Conservation (phyloP, 2,888 invertebrate genomes). For the Eristalinus sepulchralis region DNA sequence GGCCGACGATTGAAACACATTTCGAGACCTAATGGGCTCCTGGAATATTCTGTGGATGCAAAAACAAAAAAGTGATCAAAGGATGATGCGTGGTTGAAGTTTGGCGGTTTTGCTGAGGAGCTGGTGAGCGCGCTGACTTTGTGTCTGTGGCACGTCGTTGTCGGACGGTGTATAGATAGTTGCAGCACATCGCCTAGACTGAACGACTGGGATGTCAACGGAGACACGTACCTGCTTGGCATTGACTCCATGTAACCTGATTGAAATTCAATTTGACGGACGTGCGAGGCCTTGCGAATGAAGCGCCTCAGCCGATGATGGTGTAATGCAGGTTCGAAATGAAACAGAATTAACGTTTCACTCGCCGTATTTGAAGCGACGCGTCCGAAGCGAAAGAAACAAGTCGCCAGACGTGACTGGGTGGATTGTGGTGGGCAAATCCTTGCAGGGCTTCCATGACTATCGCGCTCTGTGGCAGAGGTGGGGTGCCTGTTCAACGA, state of each 20-base stretch:
- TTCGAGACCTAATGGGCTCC: neutral
- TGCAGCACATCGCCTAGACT: neutral
- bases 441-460: neutral
- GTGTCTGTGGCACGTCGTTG: neutral
- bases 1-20: neutral
- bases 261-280: neutral
- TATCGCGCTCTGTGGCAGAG: neutral
- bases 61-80: neutral
- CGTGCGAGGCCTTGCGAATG: neutral
- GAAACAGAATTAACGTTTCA: neutral
- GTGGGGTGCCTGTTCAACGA: neutral
- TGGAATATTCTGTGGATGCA: neutral
- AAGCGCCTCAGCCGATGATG: neutral
- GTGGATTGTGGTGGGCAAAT: neutral
- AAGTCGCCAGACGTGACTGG: neutral
- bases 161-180: neutral
- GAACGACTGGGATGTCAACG: neutral
- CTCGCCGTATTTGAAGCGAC: neutral
- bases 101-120: neutral
- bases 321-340: neutral
- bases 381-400: neutral
- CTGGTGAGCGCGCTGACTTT: neutral
- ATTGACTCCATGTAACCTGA: neutral
- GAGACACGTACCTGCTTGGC: neutral
- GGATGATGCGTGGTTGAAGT: neutral